Percentiles rank a stretch among this genome's conserved stretches.
Evolutionary conservation across 1,140 invertebrate genomes (phyloP).

Genomic region (Trichonephila clavipes): DNA sequence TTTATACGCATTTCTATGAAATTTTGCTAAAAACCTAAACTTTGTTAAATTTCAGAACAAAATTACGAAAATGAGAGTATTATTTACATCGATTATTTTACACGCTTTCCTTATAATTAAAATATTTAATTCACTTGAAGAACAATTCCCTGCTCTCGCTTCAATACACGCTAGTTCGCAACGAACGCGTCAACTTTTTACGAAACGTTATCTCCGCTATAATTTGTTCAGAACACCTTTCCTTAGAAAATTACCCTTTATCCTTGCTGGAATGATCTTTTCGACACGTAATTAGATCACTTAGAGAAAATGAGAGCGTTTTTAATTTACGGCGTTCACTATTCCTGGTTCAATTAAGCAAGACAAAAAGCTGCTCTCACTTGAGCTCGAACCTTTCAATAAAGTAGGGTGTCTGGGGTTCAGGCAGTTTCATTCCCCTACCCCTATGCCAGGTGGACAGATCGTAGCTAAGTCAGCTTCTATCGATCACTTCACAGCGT

Average conservation of each 20-base stretch:
- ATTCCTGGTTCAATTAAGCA: not conserved
- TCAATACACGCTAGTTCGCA: not conserved
- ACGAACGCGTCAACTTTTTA: not conserved
- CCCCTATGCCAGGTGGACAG: constrained; percentile 11
- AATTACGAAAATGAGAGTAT: too few relatives aligned
- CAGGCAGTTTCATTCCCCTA: not conserved
- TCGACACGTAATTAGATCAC: constrained; percentile 5
- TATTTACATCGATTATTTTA: not conserved
- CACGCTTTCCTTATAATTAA: not conserved
- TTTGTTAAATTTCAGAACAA: too few relatives aligned
- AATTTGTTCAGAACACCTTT: not conserved
- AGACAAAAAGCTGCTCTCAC: not conserved
- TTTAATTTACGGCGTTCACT: not conserved
- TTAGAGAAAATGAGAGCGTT: not conserved
- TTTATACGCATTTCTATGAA: too few relatives aligned
- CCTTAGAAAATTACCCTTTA: not conserved
- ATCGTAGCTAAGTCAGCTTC: not conserved
- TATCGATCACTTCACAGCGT: constrained; percentile 2
- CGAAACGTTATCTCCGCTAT: not conserved
- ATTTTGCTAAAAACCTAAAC: too few relatives aligned
- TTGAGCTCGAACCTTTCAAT: not conserved
- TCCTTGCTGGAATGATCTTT: not conserved
- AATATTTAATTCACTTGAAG: not conserved
- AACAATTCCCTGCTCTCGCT: not conserved
- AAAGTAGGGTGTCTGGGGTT: not conserved